Conservation (phyloP, 2,113 vertebrate genomes). For the Gambusia affinis region DNA sequence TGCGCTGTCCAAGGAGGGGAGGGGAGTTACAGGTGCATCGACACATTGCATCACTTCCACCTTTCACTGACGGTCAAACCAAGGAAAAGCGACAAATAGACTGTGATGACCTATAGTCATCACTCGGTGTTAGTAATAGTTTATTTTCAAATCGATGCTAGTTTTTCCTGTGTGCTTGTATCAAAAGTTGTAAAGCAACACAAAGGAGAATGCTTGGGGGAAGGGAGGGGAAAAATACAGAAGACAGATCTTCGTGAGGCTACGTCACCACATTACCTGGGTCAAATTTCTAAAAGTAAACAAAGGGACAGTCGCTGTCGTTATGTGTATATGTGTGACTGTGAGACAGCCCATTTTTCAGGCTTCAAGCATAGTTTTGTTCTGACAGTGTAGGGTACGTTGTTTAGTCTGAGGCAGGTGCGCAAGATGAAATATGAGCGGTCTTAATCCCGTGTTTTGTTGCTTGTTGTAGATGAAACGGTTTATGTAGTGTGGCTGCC, state of each 20-base stretch:
- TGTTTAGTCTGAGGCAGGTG: slow-evolving; percentile 23
- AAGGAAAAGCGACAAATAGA: neutral
- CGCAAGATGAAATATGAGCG: slow-evolving; percentile 23
- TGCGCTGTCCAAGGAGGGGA: slow-evolving; percentile 8
- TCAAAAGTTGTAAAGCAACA: neutral
- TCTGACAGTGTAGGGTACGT: neutral
- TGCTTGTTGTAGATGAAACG: slow-evolving; percentile 9
- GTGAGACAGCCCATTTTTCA: neutral
- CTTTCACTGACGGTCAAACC: slow-evolving; percentile 29
- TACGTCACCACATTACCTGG: slow-evolving; percentile 65
- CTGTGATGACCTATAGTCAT: neutral
- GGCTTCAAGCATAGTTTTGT: slow-evolving; percentile 7
- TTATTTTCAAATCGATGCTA: neutral
- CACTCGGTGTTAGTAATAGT: neutral
- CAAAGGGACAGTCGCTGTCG: slow-evolving; percentile 44
- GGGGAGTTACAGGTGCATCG: slow-evolving; percentile 75
- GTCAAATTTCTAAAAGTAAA: slow-evolving; percentile 72
- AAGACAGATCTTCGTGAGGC: slow-evolving; percentile 5
- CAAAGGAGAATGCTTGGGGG: neutral
- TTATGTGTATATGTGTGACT: slow-evolving; percentile 19
- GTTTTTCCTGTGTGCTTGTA: neutral
- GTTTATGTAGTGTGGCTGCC: neutral
- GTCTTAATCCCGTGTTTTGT: slow-evolving; percentile 1
- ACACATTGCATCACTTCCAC: slow-evolving; percentile 72
- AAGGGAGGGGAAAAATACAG: slow-evolving; percentile 1